Conservation (phyloP, 1,140 invertebrate genomes). For the Melitaea cinxia region DNA sequence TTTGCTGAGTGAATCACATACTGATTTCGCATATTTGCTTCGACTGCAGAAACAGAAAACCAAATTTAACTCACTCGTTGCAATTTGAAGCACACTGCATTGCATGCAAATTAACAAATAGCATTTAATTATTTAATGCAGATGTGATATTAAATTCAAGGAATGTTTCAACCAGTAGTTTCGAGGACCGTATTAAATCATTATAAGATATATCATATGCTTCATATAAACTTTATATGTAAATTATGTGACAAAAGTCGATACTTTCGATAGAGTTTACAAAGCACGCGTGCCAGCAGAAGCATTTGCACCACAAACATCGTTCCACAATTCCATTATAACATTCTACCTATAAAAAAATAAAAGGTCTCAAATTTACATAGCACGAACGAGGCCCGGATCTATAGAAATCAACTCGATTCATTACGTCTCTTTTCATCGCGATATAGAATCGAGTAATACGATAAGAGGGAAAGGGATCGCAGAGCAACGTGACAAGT, state of each 20-base stretch:
- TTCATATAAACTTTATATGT: background rate
- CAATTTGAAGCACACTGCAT: slow-evolving; percentile 62
- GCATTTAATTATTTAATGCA: slow-evolving; percentile 70
- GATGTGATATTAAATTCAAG: slow-evolving; percentile 62
- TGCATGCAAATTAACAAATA: slow-evolving; percentile 66
- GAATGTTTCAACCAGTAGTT: too few relatives aligned
- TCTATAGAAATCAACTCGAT: slow-evolving; percentile 52
- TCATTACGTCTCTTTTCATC: slow-evolving; percentile 63
- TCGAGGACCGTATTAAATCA: background rate
- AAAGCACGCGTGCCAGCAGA: slow-evolving; percentile 53
- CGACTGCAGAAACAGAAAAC: slow-evolving; percentile 47
- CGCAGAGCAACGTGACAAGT: slow-evolving; percentile 57
- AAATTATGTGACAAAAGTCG: slow-evolving; percentile 47
- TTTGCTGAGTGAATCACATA: slow-evolving; percentile 19
- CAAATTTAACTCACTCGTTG: slow-evolving; percentile 61
- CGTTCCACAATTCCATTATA: slow-evolving; percentile 61
- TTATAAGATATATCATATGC: background rate
- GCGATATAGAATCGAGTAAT: slow-evolving; percentile 36
- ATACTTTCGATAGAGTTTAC: slow-evolving; percentile 51
- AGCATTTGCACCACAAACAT: slow-evolving; percentile 58
- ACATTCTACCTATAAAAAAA: slow-evolving; percentile 62
- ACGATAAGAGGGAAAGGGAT: slow-evolving; percentile 49
- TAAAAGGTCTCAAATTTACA: slow-evolving; percentile 74
- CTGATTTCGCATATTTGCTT: slow-evolving; percentile 44
- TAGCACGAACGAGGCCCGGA: slow-evolving; percentile 57